These are phyloP conservation scores for Rhagium mordax DNA, from an alignment of 2,888 invertebrate species.

Conservation along the genomic window DNA sequence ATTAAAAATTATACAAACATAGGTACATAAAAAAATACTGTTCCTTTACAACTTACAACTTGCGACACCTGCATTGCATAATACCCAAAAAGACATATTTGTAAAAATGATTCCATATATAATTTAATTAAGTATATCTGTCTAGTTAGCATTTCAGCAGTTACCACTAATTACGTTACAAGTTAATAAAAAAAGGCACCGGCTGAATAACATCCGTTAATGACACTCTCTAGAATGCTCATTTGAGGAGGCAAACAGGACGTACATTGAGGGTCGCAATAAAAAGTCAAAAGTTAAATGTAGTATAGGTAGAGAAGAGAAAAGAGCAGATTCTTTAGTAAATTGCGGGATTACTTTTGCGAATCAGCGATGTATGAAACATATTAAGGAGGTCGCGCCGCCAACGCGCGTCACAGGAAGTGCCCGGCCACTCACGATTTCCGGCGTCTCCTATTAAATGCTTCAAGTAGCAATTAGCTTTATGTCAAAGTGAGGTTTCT, in stretches of 20 bases:
- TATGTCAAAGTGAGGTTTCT: slow-evolving; percentile 66
- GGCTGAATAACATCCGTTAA: slow-evolving; percentile 26
- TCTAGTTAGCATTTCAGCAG: slow-evolving; percentile 28
- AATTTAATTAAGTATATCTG: slow-evolving; percentile 24
- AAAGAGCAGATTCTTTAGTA: slow-evolving; percentile 42
- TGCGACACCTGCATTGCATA: not conserved
- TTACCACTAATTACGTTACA: slow-evolving; percentile 30
- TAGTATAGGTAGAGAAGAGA: slow-evolving; percentile 30
- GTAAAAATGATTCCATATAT: not conserved
- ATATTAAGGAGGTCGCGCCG: slow-evolving; percentile 55
- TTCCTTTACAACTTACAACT: no score
- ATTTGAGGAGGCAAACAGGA: slow-evolving; percentile 20
- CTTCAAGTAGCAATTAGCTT: slow-evolving; percentile 70
- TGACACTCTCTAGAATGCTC: slow-evolving; percentile 30
- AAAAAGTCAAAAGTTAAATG: slow-evolving; percentile 21
- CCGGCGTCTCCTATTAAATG: slow-evolving; percentile 68
- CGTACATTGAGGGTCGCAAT: slow-evolving; percentile 16
- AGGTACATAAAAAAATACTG: no score
- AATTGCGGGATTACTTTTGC: slow-evolving; percentile 50
- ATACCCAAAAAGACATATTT: not conserved
- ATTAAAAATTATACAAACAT: no score
- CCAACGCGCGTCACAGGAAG: slow-evolving; percentile 53
- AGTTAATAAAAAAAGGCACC: slow-evolving; percentile 21
- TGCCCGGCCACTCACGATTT: slow-evolving; percentile 57
- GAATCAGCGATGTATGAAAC: slow-evolving; percentile 57